phyloP scores from a whole-genome alignment of 2,888 invertebrate species.

The Netelia fuscicornis region DNA sequence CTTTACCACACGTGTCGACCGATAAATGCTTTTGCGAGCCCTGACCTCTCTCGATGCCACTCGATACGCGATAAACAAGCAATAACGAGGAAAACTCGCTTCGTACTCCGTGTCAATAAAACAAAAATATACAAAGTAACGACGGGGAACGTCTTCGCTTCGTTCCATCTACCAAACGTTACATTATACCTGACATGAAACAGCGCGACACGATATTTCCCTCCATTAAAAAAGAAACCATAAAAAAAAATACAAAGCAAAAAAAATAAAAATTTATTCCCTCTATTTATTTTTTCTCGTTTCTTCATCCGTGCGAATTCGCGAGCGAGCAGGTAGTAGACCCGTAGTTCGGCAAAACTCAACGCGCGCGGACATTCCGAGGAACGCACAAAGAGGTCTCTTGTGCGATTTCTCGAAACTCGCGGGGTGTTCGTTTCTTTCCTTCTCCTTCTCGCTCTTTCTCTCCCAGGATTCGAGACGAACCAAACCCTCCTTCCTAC shows the following conservation, averaged over 20 bases:
- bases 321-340: slow-evolving; percentile 4
- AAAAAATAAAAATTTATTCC: too few relatives aligned
- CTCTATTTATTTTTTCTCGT: not conserved
- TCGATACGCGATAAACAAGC: slow-evolving; percentile 51
- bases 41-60: slow-evolving; percentile 47
- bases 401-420: slow-evolving; percentile 60
- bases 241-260: too few relatives aligned
- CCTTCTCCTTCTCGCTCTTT: too few relatives aligned
- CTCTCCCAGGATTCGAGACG: not conserved
- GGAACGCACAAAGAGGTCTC: slow-evolving; percentile 27
- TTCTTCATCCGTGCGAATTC: not conserved
- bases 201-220: too few relatives aligned
- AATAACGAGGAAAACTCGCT: slow-evolving; percentile 19
- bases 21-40: slow-evolving; percentile 17
- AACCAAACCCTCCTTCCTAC: not conserved
- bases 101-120: not conserved
- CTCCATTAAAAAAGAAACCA: too few relatives aligned
- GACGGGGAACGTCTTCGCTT: too few relatives aligned
- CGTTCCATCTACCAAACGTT: too few relatives aligned
- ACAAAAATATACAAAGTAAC: not conserved
- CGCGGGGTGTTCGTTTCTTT: not conserved
- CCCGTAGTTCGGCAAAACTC: not conserved
- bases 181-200: too few relatives aligned
- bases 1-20: not conserved
- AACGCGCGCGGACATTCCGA: slow-evolving; percentile 17